phyloP scores from a whole-genome alignment of 1,140 invertebrate species.

The Ceratina australensis region DNA sequence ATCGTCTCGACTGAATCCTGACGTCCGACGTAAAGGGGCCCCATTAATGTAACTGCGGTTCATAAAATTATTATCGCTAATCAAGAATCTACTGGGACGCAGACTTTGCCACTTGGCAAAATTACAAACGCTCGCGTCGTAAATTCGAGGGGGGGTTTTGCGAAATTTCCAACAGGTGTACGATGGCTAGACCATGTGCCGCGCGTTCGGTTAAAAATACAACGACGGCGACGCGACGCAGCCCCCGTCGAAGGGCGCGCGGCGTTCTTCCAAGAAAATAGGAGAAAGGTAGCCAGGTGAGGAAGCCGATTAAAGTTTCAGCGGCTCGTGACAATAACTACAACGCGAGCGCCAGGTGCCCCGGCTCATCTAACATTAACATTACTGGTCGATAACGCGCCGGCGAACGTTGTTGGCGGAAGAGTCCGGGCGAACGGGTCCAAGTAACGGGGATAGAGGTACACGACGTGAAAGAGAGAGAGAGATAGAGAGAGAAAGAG shows the following conservation, averaged over 20 bases:
- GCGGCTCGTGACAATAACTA: conserved; percentile 60
- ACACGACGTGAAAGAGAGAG: not conserved
- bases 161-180: too few species aligned
- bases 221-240: not conserved
- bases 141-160: too few species aligned
- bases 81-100: too few species aligned
- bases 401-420: conserved; percentile 4
- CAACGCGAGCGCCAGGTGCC: conserved; percentile 63
- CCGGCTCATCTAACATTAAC: conserved; percentile 63
- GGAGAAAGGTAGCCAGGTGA: conserved; percentile 57
- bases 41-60: not conserved
- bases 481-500: not conserved
- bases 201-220: not conserved
- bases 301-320: conserved; percentile 65
- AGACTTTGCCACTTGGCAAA: not conserved
- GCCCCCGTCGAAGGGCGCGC: conserved; percentile 15
- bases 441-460: too few species aligned
- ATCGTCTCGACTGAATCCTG: not conserved
- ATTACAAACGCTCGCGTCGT: too few species aligned
- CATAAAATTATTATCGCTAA: not conserved
- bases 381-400: conserved; percentile 58
- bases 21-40: not conserved
- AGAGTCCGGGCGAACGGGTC: not conserved
- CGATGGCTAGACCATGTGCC: not conserved
- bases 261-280: conserved; percentile 53